Conservation (phyloP, 2,888 invertebrate genomes). For the Aelia acuminata region DNA sequence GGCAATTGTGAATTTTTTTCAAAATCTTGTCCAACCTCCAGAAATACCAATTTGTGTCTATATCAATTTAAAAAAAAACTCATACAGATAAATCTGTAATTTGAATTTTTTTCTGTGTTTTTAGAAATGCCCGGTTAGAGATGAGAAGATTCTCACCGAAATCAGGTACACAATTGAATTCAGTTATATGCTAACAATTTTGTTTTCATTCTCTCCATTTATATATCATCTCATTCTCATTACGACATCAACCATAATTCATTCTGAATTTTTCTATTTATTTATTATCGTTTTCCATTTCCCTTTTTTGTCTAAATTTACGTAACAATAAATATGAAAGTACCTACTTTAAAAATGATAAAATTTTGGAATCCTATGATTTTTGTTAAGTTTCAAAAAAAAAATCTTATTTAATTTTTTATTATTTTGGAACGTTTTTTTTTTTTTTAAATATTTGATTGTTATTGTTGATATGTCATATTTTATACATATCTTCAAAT, state of each 20-base stretch:
- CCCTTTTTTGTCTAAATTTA: background rate
- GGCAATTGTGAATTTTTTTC: background rate
- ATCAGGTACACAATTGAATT: slow-evolving; percentile 45
- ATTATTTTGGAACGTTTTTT: too few relatives aligned
- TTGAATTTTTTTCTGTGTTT: slow-evolving; percentile 53
- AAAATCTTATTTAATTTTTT: too few relatives aligned
- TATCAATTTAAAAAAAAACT: background rate
- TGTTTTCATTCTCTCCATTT: background rate
- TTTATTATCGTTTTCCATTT: background rate
- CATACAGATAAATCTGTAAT: slow-evolving; percentile 37
- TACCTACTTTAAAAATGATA: too few relatives aligned
- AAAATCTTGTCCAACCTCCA: too few relatives aligned
- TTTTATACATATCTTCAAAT: too few relatives aligned
- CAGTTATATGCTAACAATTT: slow-evolving; percentile 9
- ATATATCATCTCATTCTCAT: slow-evolving; percentile 17
- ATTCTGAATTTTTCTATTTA: background rate
- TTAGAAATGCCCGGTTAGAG: slow-evolving; percentile 56
- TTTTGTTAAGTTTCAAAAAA: too few relatives aligned
- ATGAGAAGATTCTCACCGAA: slow-evolving; percentile 54
- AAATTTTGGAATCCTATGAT: too few relatives aligned
- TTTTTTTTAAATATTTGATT: too few relatives aligned
- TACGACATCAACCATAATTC: background rate
- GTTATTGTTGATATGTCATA: too few relatives aligned
- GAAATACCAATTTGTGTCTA: slow-evolving; percentile 3
- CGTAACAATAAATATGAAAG: too few relatives aligned